Evolutionary conservation across 2,113 vertebrate species (phyloP), one percentile per base, ranked within the genome.

Genomic region (Haemorhous mexicanus): DNA sequence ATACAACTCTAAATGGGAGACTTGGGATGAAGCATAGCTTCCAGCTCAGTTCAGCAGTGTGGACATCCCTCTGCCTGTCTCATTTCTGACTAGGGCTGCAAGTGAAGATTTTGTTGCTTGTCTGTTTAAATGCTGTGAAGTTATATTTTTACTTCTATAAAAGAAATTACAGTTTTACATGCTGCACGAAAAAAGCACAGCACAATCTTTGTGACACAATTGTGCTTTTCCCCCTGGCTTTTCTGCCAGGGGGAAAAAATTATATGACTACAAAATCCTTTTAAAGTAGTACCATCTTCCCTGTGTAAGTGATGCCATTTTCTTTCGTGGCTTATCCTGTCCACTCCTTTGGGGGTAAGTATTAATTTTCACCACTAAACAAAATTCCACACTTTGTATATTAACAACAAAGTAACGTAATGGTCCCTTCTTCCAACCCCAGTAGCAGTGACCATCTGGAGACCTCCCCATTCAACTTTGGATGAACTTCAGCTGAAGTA

Each of bases 401-500:
- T 43, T 64, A 75, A 47, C n/a, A 61, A 67, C 23, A 43, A 81
- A 73, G 68, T 18, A 84, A n/a, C 1, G 2, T 16, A 73, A 37
- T 10, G 61, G 2, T 59, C 41, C 41, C 53, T 46, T 39, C 44
- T 75, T 70, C 55, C 41, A 89, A 41, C 19, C 30, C 17, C 24
- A 14, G 35, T 61, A 64, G 41, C 49, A 85, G 41, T 64, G 78
- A 76, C 84, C 92, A 93, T 91, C 90, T 87, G 92, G 82, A 95
- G 87, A 61, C 85, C 85, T 79, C 94, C 75, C 62, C 13, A 64
- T 76, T 91, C 96, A 96, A 91, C 92, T 95, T 26, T 87, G 85
- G 87, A 94, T 91, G 87, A 96, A 95, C 96, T 93, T 94, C 90
- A 93, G 44, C 22, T 82, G 61, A 85, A 89, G 89, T 47, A 64